Conservation (phyloP, 2,113 vertebrate species). For the Xenopus borealis region DNA sequence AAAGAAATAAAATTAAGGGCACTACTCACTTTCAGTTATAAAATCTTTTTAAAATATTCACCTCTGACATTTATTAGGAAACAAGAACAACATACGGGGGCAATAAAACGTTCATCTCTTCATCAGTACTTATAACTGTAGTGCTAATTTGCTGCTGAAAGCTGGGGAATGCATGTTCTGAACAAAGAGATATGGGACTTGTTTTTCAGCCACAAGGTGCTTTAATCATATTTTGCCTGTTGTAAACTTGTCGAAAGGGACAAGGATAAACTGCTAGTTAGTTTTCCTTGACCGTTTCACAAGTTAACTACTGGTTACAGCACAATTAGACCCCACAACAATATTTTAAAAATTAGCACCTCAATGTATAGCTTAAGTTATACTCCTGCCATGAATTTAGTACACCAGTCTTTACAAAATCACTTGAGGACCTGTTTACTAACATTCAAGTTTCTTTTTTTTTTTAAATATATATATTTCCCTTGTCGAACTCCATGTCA, state of each 20-base stretch:
- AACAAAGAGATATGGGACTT: not conserved
- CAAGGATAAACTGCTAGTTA: conserved; percentile 63
- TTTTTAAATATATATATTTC: too few relatives aligned
- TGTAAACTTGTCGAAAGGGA: conserved; percentile 66
- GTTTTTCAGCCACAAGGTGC: conserved; percentile 35
- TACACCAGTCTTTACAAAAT: too few relatives aligned
- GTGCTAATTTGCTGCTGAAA: conserved; percentile 71
- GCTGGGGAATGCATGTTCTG: conserved; percentile 57
- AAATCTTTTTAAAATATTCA: conserved; percentile 69
- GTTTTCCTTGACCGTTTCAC: conserved; percentile 52
- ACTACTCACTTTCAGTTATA: conserved; percentile 68
- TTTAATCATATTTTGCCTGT: conserved; percentile 72
- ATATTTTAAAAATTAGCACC: too few relatives aligned
- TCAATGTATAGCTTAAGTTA: too few relatives aligned
- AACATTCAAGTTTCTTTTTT: too few relatives aligned
- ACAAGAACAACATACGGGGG: conserved; percentile 69
- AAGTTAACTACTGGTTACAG: too few relatives aligned
- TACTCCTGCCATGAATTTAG: too few relatives aligned
- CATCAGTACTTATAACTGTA: conserved; percentile 54
- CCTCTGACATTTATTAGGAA: conserved; percentile 76
- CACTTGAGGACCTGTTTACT: too few relatives aligned
- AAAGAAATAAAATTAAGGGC: conserved; percentile 63
- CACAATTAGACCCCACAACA: too few relatives aligned
- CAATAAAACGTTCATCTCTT: conserved; percentile 70
- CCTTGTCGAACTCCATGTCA: too few relatives aligned